Base-by-base conservation (phyloP, 2,888 invertebrate species). In the Pseudococcus longispinus region DNA sequence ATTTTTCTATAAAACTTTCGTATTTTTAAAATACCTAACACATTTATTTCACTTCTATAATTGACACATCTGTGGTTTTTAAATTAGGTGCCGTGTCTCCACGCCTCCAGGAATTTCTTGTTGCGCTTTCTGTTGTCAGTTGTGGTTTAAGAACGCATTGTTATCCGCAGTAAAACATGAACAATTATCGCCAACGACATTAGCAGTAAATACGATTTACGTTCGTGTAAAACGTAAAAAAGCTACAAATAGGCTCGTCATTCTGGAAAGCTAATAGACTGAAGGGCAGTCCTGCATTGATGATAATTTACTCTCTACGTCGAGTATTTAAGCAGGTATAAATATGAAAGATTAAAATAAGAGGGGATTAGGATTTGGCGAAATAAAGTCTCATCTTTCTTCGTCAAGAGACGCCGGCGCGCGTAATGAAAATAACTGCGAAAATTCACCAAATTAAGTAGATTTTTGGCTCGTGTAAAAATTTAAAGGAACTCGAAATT, bases 381-480 rank as follows among this genome's bases (percentile, higher is more conserved):
- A 70, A 70, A 70, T 70, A 70, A n/a, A 70, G 70, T 29, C 70
- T 29, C 70, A 70, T 70, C 70, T 70, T 70, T 70, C 70, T 29
- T 70, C 70, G 29, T 70, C 70, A 70, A 29, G 26, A 55, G 20
- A 60, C 13, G 60, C 23, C 9, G 23, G 9, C 60, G 23, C 11
- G 60, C 23, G 23, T 70, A 70, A 29, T 70, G 70, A 29, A 70
- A 70, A 70, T 70, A 5, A 37, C 15, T 70, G 29, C 4, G 70
- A 70, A 70, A 70, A 70, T 70, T 65, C 29, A 29, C 70, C 70
- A 70, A 70, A 70, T 70, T 70, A 60, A 60, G 23, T 60, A 70
- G 70, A 70, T 70, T 29, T 29, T 29, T 29, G 18, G 29, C 26
- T 26, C 18, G 18, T 11, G 15, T 70, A 70, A 70, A 70, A 70